Conservation (phyloP, 2,888 invertebrate species). For the Carabus problematicus region DNA sequence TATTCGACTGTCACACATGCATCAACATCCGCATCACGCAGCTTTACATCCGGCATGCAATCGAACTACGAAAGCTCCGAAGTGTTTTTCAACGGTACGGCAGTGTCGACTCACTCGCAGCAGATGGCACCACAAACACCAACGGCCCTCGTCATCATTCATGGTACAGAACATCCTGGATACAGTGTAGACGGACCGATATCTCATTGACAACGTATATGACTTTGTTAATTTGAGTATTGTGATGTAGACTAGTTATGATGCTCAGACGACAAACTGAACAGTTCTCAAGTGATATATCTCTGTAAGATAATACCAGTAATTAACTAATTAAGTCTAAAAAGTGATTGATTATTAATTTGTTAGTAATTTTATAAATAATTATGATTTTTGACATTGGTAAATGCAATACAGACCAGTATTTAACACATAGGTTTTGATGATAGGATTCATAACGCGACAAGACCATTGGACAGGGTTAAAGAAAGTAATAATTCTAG, state of each 20-base stretch:
- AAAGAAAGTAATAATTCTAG: background rate
- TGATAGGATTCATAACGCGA: constrained; percentile 11
- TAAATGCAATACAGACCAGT: constrained; percentile 24
- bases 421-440: constrained; percentile 20
- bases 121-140: constrained; percentile 47
- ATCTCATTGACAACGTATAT: background rate
- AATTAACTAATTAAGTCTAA: too few species aligned
- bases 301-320: constrained; percentile 5
- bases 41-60: constrained; percentile 35
- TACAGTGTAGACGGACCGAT: constrained; percentile 46
- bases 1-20: constrained; percentile 39
- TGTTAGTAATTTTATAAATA: background rate
- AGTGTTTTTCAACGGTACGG: constrained; percentile 47
- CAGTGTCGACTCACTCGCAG: constrained; percentile 48
- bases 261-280: constrained; percentile 11
- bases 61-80: constrained; percentile 38
- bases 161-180: constrained; percentile 56
- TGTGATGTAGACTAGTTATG: constrained; percentile 33
- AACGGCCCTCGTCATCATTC: constrained; percentile 50
- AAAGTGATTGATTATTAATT: background rate
- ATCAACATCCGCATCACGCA: constrained; percentile 30
- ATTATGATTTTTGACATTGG: background rate
- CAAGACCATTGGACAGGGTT: constrained; percentile 37
- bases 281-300: constrained; percentile 12
- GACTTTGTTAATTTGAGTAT: background rate